Conservation (phyloP, 2,888 invertebrate species). For the Alitta virens region DNA sequence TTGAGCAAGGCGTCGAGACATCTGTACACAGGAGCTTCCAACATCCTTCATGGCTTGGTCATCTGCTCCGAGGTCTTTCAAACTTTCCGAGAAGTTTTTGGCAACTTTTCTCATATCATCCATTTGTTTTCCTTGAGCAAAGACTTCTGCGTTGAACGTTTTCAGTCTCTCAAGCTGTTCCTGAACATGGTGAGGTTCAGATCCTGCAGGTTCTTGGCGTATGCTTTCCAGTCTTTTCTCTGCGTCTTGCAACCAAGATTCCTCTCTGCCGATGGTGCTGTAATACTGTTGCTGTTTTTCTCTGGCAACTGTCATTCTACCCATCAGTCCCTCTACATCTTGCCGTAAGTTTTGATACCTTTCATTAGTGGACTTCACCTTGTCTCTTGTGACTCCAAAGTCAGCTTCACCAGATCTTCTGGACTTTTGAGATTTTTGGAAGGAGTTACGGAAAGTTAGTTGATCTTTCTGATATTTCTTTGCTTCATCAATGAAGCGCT, state of each 20-base stretch:
- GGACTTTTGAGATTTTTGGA: conserved; percentile 6
- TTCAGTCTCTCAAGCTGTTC: conserved; percentile 66
- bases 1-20: conserved; percentile 77
- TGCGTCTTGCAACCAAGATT: conserved; percentile 87
- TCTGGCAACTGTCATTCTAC: conserved; percentile 85
- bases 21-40: conserved; percentile 75
- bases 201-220: conserved; percentile 79
- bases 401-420: conserved; percentile 66
- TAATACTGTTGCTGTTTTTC: conserved; percentile 93
- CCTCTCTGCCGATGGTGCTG: conserved; percentile 86
- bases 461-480: conserved; percentile 61
- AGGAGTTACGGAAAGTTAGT: conserved; percentile 10
- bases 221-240: conserved; percentile 62
- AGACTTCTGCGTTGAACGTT: conserved; percentile 79
- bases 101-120: conserved; percentile 73
- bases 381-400: conserved; percentile 44
- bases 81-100: conserved; percentile 57
- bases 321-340: conserved; percentile 80
- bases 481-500: conserved; percentile 93
- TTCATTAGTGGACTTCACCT: conserved; percentile 62
- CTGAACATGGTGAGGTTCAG: conserved; percentile 83
- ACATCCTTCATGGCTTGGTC: conserved; percentile 77
- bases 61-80: conserved; percentile 75
- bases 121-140: conserved; percentile 80
- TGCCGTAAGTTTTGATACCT: conserved; percentile 72